These are phyloP conservation scores for Hydractinia symbiolongicarpus DNA, from an alignment of 30 jellyfish, hydroid and myxozoan genomes.

Conservation along the genomic window DNA sequence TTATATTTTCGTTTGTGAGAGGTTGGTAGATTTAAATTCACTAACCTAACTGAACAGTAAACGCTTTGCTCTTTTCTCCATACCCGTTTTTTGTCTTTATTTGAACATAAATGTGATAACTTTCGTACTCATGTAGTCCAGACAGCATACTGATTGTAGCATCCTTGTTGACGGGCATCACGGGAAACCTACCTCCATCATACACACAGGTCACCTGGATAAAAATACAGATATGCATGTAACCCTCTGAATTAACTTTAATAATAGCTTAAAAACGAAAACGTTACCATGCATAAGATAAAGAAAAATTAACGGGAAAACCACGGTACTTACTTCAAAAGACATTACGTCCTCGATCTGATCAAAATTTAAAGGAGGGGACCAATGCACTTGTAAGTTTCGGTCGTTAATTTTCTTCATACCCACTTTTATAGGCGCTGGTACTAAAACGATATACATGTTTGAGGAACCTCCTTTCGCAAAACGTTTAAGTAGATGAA, in stretches of 20 bases:
- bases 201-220: not conserved
- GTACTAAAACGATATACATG: slow-evolving; percentile 40
- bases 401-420: slow-evolving; percentile 35
- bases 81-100: slow-evolving; percentile 12
- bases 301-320: not conserved
- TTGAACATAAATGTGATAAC: slow-evolving; percentile 53
- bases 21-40: too few species aligned
- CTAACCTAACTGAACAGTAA: too few species aligned
- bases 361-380: slow-evolving; percentile 23
- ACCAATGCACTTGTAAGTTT: slow-evolving; percentile 64
- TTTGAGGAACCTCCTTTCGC: too few species aligned
- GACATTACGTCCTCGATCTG: not conserved
- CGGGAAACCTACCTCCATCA: not conserved
- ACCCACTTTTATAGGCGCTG: slow-evolving; percentile 55
- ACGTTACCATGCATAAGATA: not conserved
- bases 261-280: not conserved
- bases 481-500: too few species aligned
- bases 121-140: slow-evolving; percentile 41
- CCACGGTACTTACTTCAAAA: not conserved
- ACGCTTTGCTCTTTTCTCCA: not conserved
- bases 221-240: not conserved
- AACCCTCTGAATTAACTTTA: not conserved
- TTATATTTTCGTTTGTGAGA: too few species aligned
- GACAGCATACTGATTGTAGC: slow-evolving; percentile 38
- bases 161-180: slow-evolving; percentile 22